Base-by-base conservation (phyloP, 2,888 invertebrate species). In the Carterocephalus palaemon region DNA sequence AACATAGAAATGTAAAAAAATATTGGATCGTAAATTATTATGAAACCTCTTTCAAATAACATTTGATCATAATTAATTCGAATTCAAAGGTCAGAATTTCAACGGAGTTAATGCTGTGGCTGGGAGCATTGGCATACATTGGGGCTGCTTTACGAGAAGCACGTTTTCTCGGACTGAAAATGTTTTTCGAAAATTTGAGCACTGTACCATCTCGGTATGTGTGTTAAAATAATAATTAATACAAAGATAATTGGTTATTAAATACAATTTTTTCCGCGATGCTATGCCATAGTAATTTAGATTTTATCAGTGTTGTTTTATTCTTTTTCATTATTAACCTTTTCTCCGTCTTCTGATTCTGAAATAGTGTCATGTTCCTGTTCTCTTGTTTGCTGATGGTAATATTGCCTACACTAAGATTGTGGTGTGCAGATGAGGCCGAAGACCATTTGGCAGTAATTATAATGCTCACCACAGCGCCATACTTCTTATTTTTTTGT, bases 401-500 rank as follows among this genome's bases (percentile, higher is more conserved):
- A 68, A 86, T 92, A 6, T 92, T 98, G 70, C 95, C 98, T 6
- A 92, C 94, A 47, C 76, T 98, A 38, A 88, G 99, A 48, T 82
- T 97, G 8, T 90, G 92, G 49, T 99, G 98, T 63, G 89, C 92
- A 13, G 93, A 95, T 45, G 92, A 93, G 71, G 91, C 92, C 37
- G 98, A 99, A 75, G 98, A 99, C 69, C 92, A 95, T 51, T 89
- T 98, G 1, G 95, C 96, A 0, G 94, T 98, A 1, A 90, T 96
- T 47, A 96, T 97, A 7, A 98, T 98, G 93, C 85, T 98, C 19
- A 95, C 96, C 6, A 98, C 98, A 0, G 95, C 98, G 0, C 97
- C 97, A 0, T 99, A 98, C 77, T 98, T 98, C 74, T 87, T 99
- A 38, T 99, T 98, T 85, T 99, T 98, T 78, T 99, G 98, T 86